Base-by-base conservation (phyloP, 2,888 invertebrate genomes). In the Chloromyia formosa region DNA sequence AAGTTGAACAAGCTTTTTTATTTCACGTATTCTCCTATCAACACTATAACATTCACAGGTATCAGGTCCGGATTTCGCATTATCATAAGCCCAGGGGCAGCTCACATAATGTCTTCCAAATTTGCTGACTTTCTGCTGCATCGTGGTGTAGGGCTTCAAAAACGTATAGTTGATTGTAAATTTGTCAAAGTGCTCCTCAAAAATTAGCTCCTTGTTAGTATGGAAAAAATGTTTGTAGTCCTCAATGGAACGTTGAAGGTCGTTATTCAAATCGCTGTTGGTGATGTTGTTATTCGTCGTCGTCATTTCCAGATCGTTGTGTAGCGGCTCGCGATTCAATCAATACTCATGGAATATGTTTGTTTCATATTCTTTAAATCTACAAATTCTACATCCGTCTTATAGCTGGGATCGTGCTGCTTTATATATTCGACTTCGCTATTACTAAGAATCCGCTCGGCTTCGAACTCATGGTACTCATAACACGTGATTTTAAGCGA, bases 391-490 rank as follows among this genome's bases (percentile, higher is more conserved):
- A 73, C 66, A 68, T 75, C 53, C 3, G 68, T 45, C 22, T 23
- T 64, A 27, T 75, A 73, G 16, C 68, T 40, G 56, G 66, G 56
- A 66, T 73, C 22, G 54, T 27, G 16, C 35, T 40, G 35, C 10
- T 64, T 77, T 69, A 75, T 71, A 22, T 74, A 14, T 68, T 75
- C 74, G n/a, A 77, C 58, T 62, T 77, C 74, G 56, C 75, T 73
- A 77, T 77, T 75, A 54, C 72, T 75, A n/a, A 69, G 56, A 58
- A 74, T 56, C 58, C 75, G 20, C 40, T 75, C 74, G 1, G 20
- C 64, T 54, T 75, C 71, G 66, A 61, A 64, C 18, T 77, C 77
- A 61, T 69, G 75, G 60, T 77, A 77, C 62, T 77, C 73, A 64
- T 74, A 75, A 71, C 76, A 75, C 22, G 75, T 64, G 27, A 77